These are phyloP conservation scores for Menura novaehollandiae DNA, from an alignment of 2,113 vertebrate genomes.

Conservation along the genomic window DNA sequence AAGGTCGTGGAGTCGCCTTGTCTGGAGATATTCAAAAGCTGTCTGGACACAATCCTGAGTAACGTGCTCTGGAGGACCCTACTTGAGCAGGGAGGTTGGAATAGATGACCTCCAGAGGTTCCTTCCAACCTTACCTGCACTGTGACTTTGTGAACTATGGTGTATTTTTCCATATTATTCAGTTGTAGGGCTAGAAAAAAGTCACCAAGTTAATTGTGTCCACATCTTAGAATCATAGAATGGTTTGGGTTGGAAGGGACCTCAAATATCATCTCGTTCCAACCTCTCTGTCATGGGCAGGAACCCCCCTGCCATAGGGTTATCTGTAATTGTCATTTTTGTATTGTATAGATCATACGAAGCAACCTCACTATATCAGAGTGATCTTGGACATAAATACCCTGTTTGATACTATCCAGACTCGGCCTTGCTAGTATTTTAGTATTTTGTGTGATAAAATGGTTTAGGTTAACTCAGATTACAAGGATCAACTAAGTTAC, in stretches of 20 bases:
- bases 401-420: not conserved
- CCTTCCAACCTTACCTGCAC: not conserved
- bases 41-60: not conserved
- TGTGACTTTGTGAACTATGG: not conserved
- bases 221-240: not conserved
- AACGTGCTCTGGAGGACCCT: not conserved
- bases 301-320: not conserved
- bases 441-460: not conserved
- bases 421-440: not conserved
- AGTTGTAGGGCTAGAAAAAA: not conserved
- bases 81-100: not conserved
- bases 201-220: not conserved
- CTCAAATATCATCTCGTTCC: not conserved
- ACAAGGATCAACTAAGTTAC: not conserved
- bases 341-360: not conserved
- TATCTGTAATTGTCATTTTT: not conserved
- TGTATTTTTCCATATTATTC: not conserved
- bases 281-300: not conserved
- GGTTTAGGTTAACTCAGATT: not conserved
- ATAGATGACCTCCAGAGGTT: not conserved
- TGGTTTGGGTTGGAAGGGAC: not conserved
- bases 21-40: not conserved
- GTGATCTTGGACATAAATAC: not conserved
- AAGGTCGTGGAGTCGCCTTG: not conserved
- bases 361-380: not conserved